Conservation (phyloP, 2,888 invertebrate genomes). For the Nephrocerus scutellatus region DNA sequence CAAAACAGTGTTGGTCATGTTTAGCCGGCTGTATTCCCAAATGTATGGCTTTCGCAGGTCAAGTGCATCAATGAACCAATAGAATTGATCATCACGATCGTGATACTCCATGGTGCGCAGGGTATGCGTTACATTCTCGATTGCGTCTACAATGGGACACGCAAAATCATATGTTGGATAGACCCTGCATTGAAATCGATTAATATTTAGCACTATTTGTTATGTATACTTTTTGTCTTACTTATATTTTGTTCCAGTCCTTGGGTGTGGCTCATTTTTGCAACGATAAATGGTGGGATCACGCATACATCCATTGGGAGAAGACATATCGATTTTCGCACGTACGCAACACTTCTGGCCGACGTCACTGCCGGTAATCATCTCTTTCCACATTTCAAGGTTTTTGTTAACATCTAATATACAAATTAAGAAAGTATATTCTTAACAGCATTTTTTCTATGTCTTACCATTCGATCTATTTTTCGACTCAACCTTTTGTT, state of each 20-base stretch:
- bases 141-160: slow-evolving; percentile 96
- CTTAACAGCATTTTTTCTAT: neutral
- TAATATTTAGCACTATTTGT: neutral
- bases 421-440: slow-evolving; percentile 6
- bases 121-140: slow-evolving; percentile 96
- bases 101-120: slow-evolving; percentile 97
- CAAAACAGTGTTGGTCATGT: slow-evolving; percentile 96
- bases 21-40: slow-evolving; percentile 93
- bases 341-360: slow-evolving; percentile 91
- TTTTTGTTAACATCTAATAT: slow-evolving; percentile 73
- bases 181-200: slow-evolving; percentile 58
- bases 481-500: slow-evolving; percentile 75
- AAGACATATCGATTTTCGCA: slow-evolving; percentile 96
- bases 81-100: slow-evolving; percentile 96
- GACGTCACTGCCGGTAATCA: slow-evolving; percentile 71
- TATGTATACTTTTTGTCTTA: too few species aligned
- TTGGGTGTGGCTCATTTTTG: slow-evolving; percentile 90
- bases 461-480: slow-evolving; percentile 76
- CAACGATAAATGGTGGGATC: slow-evolving; percentile 99
- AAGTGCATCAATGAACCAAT: slow-evolving; percentile 89
- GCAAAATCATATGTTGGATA: slow-evolving; percentile 99
- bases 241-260: slow-evolving; percentile 93
- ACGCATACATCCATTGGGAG: slow-evolving; percentile 90
- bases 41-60: slow-evolving; percentile 84
- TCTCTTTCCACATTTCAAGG: slow-evolving; percentile 85